Percentiles rank a stretch among this genome's conserved stretches.
Conservation (phyloP, 2,888 invertebrate genomes). For the Trichogramma evanescens region DNA sequence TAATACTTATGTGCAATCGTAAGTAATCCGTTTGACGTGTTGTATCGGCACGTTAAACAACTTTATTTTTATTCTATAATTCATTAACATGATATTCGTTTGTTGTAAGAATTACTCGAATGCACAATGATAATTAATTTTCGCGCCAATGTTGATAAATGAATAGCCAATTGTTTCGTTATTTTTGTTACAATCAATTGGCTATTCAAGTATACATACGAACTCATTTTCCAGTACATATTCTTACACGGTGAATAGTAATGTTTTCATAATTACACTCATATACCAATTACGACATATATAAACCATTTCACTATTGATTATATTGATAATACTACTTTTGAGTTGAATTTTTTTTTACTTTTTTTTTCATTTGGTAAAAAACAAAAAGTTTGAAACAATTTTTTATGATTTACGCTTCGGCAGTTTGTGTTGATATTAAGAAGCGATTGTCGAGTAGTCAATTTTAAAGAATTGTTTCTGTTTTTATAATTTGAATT, state of each 20-base stretch:
- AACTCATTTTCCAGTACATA: no score
- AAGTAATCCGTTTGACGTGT: constrained; percentile 52
- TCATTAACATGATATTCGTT: no score
- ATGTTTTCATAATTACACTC: no score
- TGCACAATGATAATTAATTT: no score
- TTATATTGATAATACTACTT: constrained; percentile 9
- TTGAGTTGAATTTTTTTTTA: constrained; percentile 4
- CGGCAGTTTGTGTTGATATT: constrained; percentile 24
- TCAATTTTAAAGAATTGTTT: constrained; percentile 32
- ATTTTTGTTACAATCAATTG: no score
- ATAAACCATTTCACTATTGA: background rate
- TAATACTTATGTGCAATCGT: constrained; percentile 32
- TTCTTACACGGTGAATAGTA: no score
- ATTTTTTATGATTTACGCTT: constrained; percentile 33
- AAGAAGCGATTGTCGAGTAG: constrained; percentile 27
- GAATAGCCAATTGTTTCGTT: no score
- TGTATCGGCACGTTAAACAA: constrained; percentile 52
- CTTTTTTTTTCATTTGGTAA: constrained; percentile 3
- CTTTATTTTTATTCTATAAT: constrained; percentile 20
- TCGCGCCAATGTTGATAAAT: no score
- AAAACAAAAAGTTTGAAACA: constrained; percentile 22
- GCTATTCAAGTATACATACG: no score
- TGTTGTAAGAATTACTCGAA: no score
- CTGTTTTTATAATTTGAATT: constrained; percentile 13
- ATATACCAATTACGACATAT: background rate